Conservation (phyloP, 2,888 invertebrate genomes). For the Trichogramma dendrolimi region DNA sequence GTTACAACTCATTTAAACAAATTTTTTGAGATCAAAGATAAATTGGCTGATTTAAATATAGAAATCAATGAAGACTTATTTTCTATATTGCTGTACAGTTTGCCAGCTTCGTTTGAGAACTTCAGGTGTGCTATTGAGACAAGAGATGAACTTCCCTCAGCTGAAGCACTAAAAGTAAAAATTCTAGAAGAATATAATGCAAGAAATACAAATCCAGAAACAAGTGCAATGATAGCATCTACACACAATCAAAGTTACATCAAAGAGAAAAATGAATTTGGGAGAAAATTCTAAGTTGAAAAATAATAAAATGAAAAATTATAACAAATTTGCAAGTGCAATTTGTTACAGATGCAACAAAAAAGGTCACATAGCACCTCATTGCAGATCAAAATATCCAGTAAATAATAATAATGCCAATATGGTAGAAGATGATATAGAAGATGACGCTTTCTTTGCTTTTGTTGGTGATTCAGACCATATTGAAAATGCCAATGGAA, state of each 20-base stretch:
- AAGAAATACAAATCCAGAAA: neutral
- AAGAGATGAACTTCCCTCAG: neutral
- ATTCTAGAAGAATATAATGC: conserved; percentile 9
- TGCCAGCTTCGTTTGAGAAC: conserved; percentile 8
- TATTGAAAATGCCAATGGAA: neutral
- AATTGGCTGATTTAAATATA: neutral
- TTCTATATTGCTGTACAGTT: conserved; percentile 5
- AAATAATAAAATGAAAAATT: neutral
- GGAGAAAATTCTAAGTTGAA: neutral
- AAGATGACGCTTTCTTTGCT: conserved; percentile 3
- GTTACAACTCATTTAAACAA: conserved; percentile 1
- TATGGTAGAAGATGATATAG: neutral
- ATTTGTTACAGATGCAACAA: conserved; percentile 7
- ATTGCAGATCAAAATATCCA: conserved; percentile 2
- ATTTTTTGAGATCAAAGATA: conserved; percentile 11
- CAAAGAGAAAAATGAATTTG: neutral
- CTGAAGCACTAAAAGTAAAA: conserved; percentile 4
- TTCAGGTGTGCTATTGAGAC: conserved; percentile 10
- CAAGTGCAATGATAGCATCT: conserved; percentile 2
- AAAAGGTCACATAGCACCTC: conserved; percentile 6
- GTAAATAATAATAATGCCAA: neutral
- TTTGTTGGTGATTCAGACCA: neutral
- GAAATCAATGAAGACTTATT: conserved; percentile 5
- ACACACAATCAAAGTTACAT: neutral
- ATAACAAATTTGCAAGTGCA: neutral